Evolutionary conservation across 2,113 vertebrate genomes (phyloP).

Genomic region (Barbus barbus): DNA sequence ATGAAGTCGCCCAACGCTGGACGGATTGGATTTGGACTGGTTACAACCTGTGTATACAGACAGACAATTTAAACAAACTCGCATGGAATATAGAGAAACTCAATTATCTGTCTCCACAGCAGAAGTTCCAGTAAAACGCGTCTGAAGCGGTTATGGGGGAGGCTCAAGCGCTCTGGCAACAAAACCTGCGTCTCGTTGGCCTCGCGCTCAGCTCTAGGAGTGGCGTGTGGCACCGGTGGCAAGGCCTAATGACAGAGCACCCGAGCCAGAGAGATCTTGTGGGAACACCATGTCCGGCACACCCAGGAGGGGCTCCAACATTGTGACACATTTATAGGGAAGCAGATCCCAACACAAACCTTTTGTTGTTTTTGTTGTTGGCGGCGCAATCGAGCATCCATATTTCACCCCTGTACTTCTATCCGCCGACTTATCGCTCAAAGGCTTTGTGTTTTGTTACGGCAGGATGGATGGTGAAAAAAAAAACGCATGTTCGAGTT

Average conservation of each 20-base stretch:
- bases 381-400: background rate
- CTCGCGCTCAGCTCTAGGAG: constrained; percentile 24
- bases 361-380: constrained; percentile 40
- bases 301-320: constrained; percentile 50
- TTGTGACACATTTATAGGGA: constrained; percentile 40
- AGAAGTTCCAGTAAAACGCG: constrained; percentile 30
- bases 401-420: background rate
- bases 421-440: background rate
- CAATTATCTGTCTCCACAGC: constrained; percentile 25
- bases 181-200: constrained; percentile 4
- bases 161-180: constrained; percentile 6
- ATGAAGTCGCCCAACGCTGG: background rate
- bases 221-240: constrained; percentile 44
- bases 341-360: constrained; percentile 39
- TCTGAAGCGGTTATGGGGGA: constrained; percentile 1
- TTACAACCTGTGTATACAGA: background rate
- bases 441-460: constrained; percentile 4
- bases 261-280: constrained; percentile 42
- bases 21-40: background rate
- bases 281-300: constrained; percentile 37
- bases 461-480: background rate
- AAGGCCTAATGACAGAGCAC: constrained; percentile 50
- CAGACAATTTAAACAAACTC: constrained; percentile 26
- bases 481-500: background rate
- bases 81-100: constrained; percentile 1